These are phyloP conservation scores for Pardosa pseudoannulata DNA, from an alignment of 2,888 invertebrate genomes.

Conservation along the genomic window DNA sequence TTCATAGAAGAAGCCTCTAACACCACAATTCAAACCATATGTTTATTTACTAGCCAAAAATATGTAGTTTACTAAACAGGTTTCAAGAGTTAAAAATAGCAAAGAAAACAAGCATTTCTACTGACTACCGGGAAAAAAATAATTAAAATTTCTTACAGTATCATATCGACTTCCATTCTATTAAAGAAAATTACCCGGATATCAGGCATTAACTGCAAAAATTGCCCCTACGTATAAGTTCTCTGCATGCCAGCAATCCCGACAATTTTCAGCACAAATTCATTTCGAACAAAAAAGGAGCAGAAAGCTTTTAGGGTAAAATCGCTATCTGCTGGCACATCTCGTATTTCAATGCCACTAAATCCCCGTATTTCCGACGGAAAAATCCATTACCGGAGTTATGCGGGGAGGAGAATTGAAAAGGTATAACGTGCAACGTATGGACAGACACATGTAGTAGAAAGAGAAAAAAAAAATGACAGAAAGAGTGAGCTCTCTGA, in stretches of 20 bases:
- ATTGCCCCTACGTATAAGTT: background rate
- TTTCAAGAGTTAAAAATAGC: no score
- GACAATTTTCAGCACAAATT: background rate
- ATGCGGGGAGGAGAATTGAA: background rate
- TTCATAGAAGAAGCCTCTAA: no score
- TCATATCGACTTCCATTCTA: no score
- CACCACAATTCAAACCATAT: no score
- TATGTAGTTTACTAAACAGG: no score
- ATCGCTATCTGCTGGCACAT: background rate
- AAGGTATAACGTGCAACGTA: background rate
- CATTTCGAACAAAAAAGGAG: background rate
- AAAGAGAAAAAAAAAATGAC: background rate
- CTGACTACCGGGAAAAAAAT: no score
- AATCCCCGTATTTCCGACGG: constrained; percentile 1
- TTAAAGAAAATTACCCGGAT: no score
- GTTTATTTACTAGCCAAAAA: no score
- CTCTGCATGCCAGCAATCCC: background rate
- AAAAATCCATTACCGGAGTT: constrained; percentile 9
- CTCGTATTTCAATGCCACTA: background rate
- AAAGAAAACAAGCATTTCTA: no score
- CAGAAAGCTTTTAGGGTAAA: background rate
- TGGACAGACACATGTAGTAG: background rate
- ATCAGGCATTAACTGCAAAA: background rate
- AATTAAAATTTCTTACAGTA: no score
- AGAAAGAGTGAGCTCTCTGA: background rate